A percentile compares a stretch with the other conserved stretches of the same genome.
These are phyloP conservation scores for Hylia prasina DNA, from an alignment of 2,113 vertebrate genomes.

Conservation along the genomic window DNA sequence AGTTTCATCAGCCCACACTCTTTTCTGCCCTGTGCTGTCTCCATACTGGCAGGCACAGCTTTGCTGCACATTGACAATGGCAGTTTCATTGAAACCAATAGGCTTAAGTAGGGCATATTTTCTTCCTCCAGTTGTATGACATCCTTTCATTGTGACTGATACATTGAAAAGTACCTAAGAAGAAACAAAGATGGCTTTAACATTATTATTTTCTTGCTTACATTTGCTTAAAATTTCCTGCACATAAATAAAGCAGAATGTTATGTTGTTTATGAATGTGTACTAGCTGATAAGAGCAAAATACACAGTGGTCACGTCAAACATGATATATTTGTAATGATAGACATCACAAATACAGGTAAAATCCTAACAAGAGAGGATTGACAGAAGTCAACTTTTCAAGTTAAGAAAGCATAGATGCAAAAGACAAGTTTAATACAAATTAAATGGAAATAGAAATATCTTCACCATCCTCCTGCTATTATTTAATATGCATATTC, in stretches of 20 bases:
- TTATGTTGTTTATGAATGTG: not conserved
- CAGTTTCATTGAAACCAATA: constrained; percentile 94
- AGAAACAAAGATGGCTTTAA: constrained; percentile 4
- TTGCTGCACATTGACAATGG: constrained; percentile 75
- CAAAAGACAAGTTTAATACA: not conserved
- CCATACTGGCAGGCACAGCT: constrained; percentile 81
- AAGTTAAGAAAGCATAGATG: not conserved
- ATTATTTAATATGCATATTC: not conserved
- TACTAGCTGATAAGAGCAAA: not conserved
- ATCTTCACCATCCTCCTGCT: not conserved
- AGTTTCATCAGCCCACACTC: constrained; percentile 74
- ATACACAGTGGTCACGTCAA: not conserved
- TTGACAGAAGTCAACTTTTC: not conserved
- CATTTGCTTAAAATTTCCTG: not conserved
- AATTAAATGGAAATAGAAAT: not conserved
- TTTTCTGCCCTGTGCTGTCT: constrained; percentile 39
- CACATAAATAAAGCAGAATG: not conserved
- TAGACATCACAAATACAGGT: not conserved
- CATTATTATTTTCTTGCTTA: not conserved
- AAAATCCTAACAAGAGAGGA: not conserved
- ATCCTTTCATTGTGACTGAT: constrained; percentile 82
- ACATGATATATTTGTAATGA: not conserved
- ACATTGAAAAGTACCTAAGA: constrained; percentile 89
- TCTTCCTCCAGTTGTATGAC: constrained; percentile 73
- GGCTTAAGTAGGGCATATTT: constrained; percentile 79